Percentiles rank a stretch among this genome's conserved stretches.
These are phyloP conservation scores for Patella pellucida DNA, from an alignment of 2,888 invertebrate species.

Conservation along the genomic window DNA sequence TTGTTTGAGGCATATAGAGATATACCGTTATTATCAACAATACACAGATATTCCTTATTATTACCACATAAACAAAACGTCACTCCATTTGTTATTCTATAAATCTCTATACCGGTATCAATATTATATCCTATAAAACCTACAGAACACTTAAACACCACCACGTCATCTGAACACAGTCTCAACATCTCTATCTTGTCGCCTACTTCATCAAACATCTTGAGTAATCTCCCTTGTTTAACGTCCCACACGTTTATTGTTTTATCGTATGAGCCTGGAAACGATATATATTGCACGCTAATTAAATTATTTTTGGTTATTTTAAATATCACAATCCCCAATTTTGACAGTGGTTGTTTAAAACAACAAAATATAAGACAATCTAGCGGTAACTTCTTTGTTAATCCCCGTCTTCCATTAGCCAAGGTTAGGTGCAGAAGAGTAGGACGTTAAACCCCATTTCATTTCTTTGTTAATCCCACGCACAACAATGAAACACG, in stretches of 20 bases:
- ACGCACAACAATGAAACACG: too few species aligned
- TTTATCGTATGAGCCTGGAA: constrained; percentile 49
- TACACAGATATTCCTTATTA: not conserved
- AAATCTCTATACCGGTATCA: not conserved
- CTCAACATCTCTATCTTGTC: constrained; percentile 24
- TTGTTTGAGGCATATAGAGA: not conserved
- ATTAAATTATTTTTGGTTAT: too few species aligned
- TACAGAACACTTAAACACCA: not conserved
- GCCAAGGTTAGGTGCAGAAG: too few species aligned
- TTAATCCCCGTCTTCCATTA: too few species aligned
- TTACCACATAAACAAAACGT: not conserved
- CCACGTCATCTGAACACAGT: not conserved
- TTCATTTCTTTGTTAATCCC: too few species aligned
- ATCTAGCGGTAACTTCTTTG: too few species aligned
- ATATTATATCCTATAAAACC: not conserved
- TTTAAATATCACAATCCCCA: too few species aligned
- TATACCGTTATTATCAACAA: not conserved
- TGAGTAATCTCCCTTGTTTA: constrained; percentile 38
- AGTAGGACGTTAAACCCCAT: too few species aligned
- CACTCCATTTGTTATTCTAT: not conserved
- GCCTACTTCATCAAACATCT: constrained; percentile 40
- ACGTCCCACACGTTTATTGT: constrained; percentile 54
- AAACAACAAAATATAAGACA: too few species aligned
- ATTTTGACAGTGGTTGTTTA: too few species aligned
- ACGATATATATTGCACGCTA: too few species aligned